Evolutionary conservation across 2,888 invertebrate species (phyloP).

Genomic region (Aphidoletes aphidimyza): DNA sequence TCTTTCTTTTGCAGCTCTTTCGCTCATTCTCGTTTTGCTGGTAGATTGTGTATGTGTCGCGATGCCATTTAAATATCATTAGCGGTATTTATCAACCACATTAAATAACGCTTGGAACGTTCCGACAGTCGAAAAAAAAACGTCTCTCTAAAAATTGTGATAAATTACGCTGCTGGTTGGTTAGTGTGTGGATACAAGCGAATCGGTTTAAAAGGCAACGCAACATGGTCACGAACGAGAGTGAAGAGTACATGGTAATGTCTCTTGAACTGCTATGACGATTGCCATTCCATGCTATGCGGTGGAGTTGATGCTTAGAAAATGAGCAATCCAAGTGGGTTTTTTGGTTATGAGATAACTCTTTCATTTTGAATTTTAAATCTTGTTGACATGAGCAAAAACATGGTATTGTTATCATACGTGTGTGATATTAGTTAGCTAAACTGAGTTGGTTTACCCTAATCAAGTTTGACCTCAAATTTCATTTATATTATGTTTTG

Average conservation of each 20-base stretch:
- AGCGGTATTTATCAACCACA: slow-evolving; percentile 57
- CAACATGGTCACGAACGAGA: background rate
- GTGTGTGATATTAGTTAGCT: too few species aligned
- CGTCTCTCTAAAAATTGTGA: slow-evolving; percentile 1
- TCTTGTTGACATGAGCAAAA: background rate
- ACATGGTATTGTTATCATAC: too few species aligned
- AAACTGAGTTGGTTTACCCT: too few species aligned
- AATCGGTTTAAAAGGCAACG: background rate
- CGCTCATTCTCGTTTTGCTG: background rate
- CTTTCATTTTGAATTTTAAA: slow-evolving; percentile 21
- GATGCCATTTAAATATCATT: slow-evolving; percentile 56
- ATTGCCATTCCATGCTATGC: background rate
- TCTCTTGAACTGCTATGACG: background rate
- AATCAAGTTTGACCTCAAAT: too few species aligned
- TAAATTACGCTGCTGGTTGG: background rate
- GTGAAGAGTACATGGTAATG: too few species aligned
- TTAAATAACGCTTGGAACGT: slow-evolving; percentile 56
- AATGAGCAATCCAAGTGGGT: too few species aligned
- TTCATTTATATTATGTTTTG: too few species aligned
- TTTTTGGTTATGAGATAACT: too few species aligned
- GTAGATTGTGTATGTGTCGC: slow-evolving; percentile 35
- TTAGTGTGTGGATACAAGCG: background rate
- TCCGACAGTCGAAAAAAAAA: slow-evolving; percentile 43
- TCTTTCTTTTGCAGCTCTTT: background rate
- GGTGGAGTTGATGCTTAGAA: background rate